Evolutionary conservation across 2,888 invertebrate genomes (phyloP).

Genomic region (Drosophila rellima): DNA sequence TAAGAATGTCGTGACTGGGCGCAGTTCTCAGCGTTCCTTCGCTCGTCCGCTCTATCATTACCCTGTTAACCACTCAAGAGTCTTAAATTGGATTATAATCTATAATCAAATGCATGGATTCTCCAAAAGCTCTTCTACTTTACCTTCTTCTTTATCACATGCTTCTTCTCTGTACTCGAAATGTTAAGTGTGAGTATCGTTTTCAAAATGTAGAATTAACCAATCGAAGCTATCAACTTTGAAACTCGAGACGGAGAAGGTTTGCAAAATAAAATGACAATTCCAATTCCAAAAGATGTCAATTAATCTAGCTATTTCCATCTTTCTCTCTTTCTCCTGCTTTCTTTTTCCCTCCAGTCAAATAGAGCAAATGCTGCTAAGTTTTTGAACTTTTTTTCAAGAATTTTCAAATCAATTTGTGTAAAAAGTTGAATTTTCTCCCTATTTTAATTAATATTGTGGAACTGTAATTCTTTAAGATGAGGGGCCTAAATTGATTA

Average conservation of each 20-base stretch:
- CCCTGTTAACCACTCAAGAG: conserved; percentile 12
- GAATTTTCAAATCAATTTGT: too few species aligned
- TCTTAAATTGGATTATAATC: conserved; percentile 26
- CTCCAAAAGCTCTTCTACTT: neutral
- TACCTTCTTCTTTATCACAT: neutral
- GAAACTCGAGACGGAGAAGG: neutral
- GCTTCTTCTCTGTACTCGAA: neutral
- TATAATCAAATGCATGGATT: conserved; percentile 27
- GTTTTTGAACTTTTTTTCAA: too few species aligned
- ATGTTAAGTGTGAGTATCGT: neutral
- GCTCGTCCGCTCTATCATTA: neutral
- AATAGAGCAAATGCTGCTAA: too few species aligned
- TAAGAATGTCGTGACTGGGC: conserved; percentile 52
- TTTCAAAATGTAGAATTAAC: neutral
- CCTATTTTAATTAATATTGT: too few species aligned
- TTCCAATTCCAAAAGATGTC: neutral
- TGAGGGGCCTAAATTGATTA: too few species aligned
- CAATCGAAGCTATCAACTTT: too few species aligned
- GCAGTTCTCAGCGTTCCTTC: conserved; percentile 32
- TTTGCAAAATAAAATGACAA: neutral
- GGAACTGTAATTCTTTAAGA: too few species aligned
- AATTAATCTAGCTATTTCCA: neutral
- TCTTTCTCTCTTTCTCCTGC: neutral
- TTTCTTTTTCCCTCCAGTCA: too few species aligned
- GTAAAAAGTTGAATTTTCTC: too few species aligned